Percentiles rank a stretch among this genome's conserved stretches.
Evolutionary conservation across 2,113 vertebrate genomes (phyloP).

Genomic region (Hemiprocne comata): DNA sequence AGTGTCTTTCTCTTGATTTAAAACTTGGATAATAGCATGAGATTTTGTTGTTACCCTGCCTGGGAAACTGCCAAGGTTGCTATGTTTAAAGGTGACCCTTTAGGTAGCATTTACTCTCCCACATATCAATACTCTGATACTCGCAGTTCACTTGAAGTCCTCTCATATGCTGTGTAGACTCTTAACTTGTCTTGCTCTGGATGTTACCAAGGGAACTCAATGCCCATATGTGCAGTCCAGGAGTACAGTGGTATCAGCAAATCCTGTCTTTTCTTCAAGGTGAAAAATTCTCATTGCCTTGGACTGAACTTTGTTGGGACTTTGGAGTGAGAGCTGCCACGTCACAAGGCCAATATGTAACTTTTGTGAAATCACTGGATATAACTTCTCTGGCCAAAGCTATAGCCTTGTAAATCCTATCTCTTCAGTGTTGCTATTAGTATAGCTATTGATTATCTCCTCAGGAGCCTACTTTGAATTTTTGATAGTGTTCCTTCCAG

Average conservation of each 20-base stretch:
- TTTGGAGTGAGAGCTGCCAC: not conserved
- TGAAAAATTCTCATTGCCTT: not conserved
- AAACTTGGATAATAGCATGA: not conserved
- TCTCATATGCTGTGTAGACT: not conserved
- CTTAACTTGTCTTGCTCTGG: not conserved
- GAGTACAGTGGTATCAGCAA: not conserved
- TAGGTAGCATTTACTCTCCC: not conserved
- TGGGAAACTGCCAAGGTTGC: not conserved
- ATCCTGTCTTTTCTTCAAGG: not conserved
- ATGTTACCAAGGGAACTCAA: not conserved
- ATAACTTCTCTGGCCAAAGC: not conserved
- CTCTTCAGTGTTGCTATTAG: not conserved
- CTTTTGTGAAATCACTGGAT: not conserved
- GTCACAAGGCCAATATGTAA: not conserved
- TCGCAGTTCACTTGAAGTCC: not conserved
- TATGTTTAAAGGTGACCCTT: not conserved
- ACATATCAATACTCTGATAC: not conserved
- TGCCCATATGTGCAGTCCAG: rapidly evolving
- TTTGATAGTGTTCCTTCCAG: not conserved
- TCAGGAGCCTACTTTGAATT: not conserved
- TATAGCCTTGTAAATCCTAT: not conserved
- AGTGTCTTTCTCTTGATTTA: not conserved
- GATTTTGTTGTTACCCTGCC: not conserved
- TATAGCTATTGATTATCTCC: not conserved
- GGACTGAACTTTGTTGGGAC: not conserved